Evolutionary conservation across 1,140 invertebrate genomes (phyloP).

Genomic region (Ceratosolen fusciceps): DNA sequence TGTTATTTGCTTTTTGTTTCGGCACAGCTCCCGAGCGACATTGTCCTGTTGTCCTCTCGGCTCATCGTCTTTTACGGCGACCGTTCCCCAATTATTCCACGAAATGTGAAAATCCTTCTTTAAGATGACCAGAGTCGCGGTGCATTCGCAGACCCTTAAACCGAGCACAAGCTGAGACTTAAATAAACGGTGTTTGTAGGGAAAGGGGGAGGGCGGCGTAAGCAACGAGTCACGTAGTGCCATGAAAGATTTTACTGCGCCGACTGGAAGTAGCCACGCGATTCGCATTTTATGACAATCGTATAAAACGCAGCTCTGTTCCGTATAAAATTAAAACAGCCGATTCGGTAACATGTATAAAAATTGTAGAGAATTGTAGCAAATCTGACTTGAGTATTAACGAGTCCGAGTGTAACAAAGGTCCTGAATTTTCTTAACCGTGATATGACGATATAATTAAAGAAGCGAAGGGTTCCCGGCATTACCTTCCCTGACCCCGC

Average conservation of each 20-base stretch:
- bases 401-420: not conserved
- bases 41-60: too few species aligned
- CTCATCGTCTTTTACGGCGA: too few species aligned
- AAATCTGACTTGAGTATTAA: not conserved
- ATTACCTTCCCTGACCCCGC: too few species aligned
- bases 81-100: too few species aligned
- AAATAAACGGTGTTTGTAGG: conserved; percentile 8
- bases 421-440: too few species aligned
- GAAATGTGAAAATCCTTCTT: too few species aligned
- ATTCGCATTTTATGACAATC: conserved; percentile 40
- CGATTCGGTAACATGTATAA: not conserved
- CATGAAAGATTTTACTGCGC: conserved; percentile 22
- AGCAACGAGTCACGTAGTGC: not conserved
- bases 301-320: not conserved
- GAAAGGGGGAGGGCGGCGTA: not conserved
- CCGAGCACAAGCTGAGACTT: too few species aligned
- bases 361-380: not conserved
- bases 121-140: conserved; percentile 40
- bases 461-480: too few species aligned
- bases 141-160: not conserved
- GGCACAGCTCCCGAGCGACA: too few species aligned
- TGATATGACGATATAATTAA: too few species aligned
- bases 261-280: not conserved
- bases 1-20: too few species aligned
- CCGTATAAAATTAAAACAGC: not conserved